Evolutionary conservation across 1,140 invertebrate genomes (phyloP).

Genomic region (Drosophila melanogaster): Release_6_plus_ISO1_MT NT_037436.4:9985501-9986000

Average conservation of each 20-base stretch:
- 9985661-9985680: not conserved
- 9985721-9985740: not conserved
- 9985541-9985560: constrained; percentile 42
- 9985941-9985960: constrained; percentile 17
- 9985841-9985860: constrained; percentile 45
- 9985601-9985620: constrained; percentile 11
- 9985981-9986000: constrained; percentile 69
- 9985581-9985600: constrained; percentile 22
- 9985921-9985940: constrained; percentile 40
- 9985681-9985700: not conserved
- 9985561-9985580: constrained; percentile 16
- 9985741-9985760: not conserved
- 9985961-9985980: constrained; percentile 44
- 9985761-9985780: constrained; percentile 34
- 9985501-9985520: constrained; percentile 43
- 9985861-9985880: constrained; percentile 41
- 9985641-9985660: not conserved
- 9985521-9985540: constrained; percentile 39
- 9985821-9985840: constrained; percentile 9
- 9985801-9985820: constrained; percentile 12
- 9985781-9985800: constrained; percentile 12
- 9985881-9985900: constrained; percentile 21
- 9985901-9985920: constrained; percentile 43
- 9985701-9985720: not conserved
- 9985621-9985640: constrained; percentile 16